Evolutionary conservation across 2,888 invertebrate species (phyloP), one percentile per base, ranked within the genome.

Genomic region (Ophion obscuratus): DNA sequence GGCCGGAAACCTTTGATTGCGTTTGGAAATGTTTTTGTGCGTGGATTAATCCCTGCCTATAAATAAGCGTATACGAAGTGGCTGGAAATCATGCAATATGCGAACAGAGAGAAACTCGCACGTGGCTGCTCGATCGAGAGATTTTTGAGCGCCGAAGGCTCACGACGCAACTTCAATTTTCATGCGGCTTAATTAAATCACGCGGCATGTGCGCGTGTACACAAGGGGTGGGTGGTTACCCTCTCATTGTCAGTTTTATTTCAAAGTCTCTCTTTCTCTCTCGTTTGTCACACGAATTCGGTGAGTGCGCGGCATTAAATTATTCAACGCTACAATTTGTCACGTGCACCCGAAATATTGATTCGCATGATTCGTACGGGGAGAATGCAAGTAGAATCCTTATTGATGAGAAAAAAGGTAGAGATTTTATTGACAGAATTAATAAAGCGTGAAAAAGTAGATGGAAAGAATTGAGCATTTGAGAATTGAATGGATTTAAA

Each of bases 131-230:
- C 66, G 64, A 62, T 53, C 67, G 61, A 78, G 47, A 73, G 57
- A 36, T 57, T 76, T 75, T 53, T 24, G 67, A 77, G 67, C 70
- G 73, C 67, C 78, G 68, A 80, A 67, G 80, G 70, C 80, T 40
- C 11, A 61, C 71, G 64, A 71, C 80, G 76, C 77, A 76, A 73
- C 71, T 86, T 81, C 64, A 83, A 86, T 86, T 80, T 76, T 66
- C 83, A 74, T n/a, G 77, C 68, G n/a, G 68, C 64, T 83, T 74
- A 74, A 86, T 83, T 82, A 71, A 82, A 85, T 85, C 79, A 85
- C 74, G 71, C 53, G 66, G 64, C 70, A 82, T 74, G 57, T 31
- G 31, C 36, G n/a, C 31, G 57, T n/a, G 36, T 66, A 24, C 24
- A 9, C 20, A 20, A 2, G 24, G n/a, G 66, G 57, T 53, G 44